These are phyloP conservation scores for Rhadinocentrus ornatus DNA, from an alignment of 2,797 vertebrate species.

Conservation along the genomic window DNA sequence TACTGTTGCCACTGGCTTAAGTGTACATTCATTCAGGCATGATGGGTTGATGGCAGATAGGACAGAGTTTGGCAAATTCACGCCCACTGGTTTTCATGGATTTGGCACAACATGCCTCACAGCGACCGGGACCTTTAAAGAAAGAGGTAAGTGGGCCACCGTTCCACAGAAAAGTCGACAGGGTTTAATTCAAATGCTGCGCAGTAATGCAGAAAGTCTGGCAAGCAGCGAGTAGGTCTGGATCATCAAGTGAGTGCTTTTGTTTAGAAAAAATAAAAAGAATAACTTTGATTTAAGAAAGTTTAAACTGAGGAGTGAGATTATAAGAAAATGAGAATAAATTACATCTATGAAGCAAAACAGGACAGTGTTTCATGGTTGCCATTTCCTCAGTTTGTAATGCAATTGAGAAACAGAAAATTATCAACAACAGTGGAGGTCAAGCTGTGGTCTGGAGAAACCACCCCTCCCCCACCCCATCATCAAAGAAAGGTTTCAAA, in stretches of 20 bases:
- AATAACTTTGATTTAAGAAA: not conserved
- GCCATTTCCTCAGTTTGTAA: not conserved
- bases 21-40: constrained; percentile 48
- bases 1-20: constrained; percentile 29
- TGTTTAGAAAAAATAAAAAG: not conserved
- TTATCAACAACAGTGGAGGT: not conserved
- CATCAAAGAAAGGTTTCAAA: not conserved
- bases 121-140: constrained; percentile 39
- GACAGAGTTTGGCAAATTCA: constrained; percentile 58
- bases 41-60: constrained; percentile 27
- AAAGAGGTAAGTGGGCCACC: constrained; percentile 70
- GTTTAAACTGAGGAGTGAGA: not conserved
- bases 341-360: not conserved
- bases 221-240: not conserved
- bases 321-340: not conserved
- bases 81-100: constrained; percentile 33
- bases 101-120: constrained; percentile 57
- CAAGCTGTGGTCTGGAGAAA: not conserved
- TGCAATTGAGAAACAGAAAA: not conserved
- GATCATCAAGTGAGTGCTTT: not conserved
- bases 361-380: not conserved
- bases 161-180: constrained; percentile 37
- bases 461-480: not conserved
- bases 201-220: constrained; percentile 4
- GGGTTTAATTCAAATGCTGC: constrained; percentile 27